A percentile compares a stretch with the other conserved stretches of the same genome.
phyloP scores from a whole-genome alignment of 2,113 vertebrate genomes.

The Chloropsis hardwickii region DNA sequence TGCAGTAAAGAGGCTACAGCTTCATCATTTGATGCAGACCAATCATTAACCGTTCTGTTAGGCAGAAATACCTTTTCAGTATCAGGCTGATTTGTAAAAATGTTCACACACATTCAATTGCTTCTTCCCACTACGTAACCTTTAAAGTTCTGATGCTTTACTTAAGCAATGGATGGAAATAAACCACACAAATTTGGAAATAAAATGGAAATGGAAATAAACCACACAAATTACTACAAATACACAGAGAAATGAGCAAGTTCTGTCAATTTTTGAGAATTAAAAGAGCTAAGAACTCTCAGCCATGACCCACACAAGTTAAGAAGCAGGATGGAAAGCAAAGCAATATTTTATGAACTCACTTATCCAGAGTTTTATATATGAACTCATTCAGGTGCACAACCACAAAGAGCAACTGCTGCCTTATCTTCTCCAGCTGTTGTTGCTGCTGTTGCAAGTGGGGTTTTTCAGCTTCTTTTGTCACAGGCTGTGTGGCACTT shows the following conservation, averaged over 20 bases:
- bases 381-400: slow-evolving; percentile 62
- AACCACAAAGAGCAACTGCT: slow-evolving; percentile 68
- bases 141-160: neutral
- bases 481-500: neutral
- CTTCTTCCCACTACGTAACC: neutral
- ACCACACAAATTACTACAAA: neutral
- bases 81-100: neutral
- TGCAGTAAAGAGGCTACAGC: slow-evolving; percentile 58
- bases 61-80: slow-evolving; percentile 25
- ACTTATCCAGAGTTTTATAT: slow-evolving; percentile 62
- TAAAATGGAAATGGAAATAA: too few relatives aligned
- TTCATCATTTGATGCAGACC: slow-evolving; percentile 67
- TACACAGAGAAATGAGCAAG: neutral
- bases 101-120: neutral
- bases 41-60: slow-evolving; percentile 51
- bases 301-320: neutral
- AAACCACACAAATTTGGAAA: neutral
- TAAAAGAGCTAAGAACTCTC: neutral
- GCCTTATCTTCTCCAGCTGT: slow-evolving; percentile 70
- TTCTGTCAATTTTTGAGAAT: neutral
- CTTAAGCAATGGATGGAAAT: neutral
- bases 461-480: neutral
- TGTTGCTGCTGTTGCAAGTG: slow-evolving; percentile 47
- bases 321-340: neutral
- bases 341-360: neutral